These are phyloP conservation scores for Salarias fasciatus DNA, from an alignment of 2,797 vertebrate genomes.

Conservation along the genomic window DNA sequence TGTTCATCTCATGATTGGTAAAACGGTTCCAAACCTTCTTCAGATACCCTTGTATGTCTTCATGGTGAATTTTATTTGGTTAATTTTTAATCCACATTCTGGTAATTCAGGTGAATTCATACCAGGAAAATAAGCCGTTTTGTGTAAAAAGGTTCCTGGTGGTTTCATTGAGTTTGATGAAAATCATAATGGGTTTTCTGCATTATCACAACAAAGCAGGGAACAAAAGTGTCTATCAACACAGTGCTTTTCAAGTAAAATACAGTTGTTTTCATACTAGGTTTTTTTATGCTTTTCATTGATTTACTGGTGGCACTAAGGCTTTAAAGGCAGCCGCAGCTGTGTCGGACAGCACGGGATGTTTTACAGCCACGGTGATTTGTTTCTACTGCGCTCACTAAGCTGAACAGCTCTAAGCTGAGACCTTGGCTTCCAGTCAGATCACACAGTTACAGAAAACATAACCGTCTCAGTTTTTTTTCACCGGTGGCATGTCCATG, in stretches of 20 bases:
- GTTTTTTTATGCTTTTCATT: slow-evolving; percentile 14
- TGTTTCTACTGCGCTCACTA: slow-evolving; percentile 32
- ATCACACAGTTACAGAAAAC: slow-evolving; percentile 49
- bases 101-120: no score
- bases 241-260: no score
- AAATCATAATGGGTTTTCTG: no score
- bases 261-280: background rate
- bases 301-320: slow-evolving; percentile 16
- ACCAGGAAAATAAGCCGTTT: no score
- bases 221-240: background rate
- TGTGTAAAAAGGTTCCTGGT: no score
- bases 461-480: slow-evolving; percentile 39
- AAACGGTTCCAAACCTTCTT: no score
- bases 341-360: slow-evolving; percentile 10
- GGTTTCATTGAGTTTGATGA: no score
- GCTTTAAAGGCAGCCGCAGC: background rate
- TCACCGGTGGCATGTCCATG: slow-evolving; percentile 33
- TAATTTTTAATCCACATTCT: no score
- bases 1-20: no score
- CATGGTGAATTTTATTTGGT: no score
- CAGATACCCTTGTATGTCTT: no score
- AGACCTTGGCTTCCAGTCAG: slow-evolving; percentile 54
- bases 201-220: background rate
- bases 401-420: slow-evolving; percentile 41
- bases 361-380: slow-evolving; percentile 32